phyloP scores from a whole-genome alignment of 2,888 invertebrate genomes.

The Cistogaster globosa region DNA sequence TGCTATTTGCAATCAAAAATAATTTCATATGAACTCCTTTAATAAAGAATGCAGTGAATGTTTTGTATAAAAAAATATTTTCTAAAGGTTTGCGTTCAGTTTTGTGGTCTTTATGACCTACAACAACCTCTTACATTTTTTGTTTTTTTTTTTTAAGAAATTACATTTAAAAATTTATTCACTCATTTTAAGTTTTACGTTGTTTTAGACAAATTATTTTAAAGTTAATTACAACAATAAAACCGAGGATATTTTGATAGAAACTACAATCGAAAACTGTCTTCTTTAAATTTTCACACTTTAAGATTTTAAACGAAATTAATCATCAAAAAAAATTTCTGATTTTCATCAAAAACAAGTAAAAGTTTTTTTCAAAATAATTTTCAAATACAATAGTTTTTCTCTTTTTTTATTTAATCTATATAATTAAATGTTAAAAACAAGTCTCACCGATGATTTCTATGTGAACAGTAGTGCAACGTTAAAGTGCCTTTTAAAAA shows the following conservation, averaged over 20 bases:
- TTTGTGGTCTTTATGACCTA: no score
- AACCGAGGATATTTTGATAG: conserved; percentile 47
- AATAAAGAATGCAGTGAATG: no score
- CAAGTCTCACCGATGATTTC: conserved; percentile 36
- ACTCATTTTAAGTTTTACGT: neutral
- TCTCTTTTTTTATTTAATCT: conserved; percentile 14
- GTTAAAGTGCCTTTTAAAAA: conserved; percentile 52
- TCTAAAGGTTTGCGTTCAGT: no score
- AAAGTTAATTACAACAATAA: conserved; percentile 19
- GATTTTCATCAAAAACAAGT: conserved; percentile 8
- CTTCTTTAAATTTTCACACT: conserved; percentile 43
- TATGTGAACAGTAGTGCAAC: conserved; percentile 6
- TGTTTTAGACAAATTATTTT: conserved; percentile 3
- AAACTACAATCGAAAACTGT: conserved; percentile 11
- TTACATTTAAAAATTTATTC: neutral
- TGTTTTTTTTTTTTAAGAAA: no score
- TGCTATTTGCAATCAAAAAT: no score
- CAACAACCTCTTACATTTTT: no score
- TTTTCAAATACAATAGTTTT: neutral
- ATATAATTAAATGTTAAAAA: conserved; percentile 32
- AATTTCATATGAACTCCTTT: no score
- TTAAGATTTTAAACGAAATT: neutral
- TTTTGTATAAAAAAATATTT: no score
- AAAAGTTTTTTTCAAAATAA: conserved; percentile 1
- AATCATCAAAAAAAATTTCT: neutral